Conservation (phyloP, 2,888 invertebrate species). For the Drosophila anomelani region DNA sequence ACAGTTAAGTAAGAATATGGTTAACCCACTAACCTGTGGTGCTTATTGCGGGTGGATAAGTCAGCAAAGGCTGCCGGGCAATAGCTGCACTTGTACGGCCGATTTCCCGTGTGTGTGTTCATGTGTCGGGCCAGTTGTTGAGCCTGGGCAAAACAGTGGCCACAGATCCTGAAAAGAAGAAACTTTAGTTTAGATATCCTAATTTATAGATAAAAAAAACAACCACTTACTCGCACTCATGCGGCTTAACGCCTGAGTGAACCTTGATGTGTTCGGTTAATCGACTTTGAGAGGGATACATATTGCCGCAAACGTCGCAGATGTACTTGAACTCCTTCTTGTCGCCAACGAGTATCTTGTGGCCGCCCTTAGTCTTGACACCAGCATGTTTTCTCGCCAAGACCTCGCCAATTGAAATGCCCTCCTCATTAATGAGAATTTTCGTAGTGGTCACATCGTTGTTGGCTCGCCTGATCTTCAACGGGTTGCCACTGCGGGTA, state of each 20-base stretch:
- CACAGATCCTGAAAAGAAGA: conserved; percentile 79
- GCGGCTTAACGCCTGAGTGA: conserved; percentile 83
- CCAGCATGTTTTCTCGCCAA: conserved; percentile 58
- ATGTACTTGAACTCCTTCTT: conserved; percentile 80
- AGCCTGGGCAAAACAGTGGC: conserved; percentile 83
- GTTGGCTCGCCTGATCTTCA: conserved; percentile 52
- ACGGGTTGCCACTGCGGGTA: background rate
- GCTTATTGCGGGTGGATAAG: conserved; percentile 84
- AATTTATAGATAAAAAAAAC: background rate
- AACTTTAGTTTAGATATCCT: background rate
- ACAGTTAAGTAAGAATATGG: background rate
- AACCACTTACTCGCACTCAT: conserved; percentile 83
- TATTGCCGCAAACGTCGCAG: conserved; percentile 84
- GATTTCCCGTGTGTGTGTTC: conserved; percentile 84
- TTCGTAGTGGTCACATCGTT: conserved; percentile 42
- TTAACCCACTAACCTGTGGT: conserved; percentile 78
- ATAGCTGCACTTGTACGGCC: conserved; percentile 83
- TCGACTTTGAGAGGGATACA: conserved; percentile 83
- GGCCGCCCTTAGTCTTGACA: conserved; percentile 70
- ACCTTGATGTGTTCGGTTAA: conserved; percentile 83
- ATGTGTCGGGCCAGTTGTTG: conserved; percentile 84
- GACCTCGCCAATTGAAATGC: conserved; percentile 52
- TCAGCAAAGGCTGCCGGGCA: conserved; percentile 84
- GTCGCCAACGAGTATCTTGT: conserved; percentile 67
- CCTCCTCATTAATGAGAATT: conserved; percentile 62